phyloP scores from a whole-genome alignment of 2,113 vertebrate genomes.

The Engraulis encrasicolus region DNA sequence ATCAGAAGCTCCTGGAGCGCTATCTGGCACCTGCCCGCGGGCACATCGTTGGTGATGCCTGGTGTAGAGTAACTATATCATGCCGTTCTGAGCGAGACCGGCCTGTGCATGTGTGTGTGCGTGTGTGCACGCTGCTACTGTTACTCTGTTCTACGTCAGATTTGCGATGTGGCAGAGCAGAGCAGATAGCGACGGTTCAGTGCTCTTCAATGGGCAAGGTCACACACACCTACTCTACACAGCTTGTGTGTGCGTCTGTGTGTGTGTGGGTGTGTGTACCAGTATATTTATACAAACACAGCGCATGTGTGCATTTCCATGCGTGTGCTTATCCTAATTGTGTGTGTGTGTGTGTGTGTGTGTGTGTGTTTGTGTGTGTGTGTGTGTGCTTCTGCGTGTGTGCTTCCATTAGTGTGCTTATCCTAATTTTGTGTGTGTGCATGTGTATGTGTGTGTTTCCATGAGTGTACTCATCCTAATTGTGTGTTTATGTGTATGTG shows the following conservation, averaged over 20 bases:
- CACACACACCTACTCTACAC: constrained; percentile 5
- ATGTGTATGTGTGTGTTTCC: no score
- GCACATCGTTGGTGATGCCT: no score
- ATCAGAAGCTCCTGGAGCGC: no score
- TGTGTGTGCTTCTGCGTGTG: constrained; percentile 26
- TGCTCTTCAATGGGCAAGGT: constrained; percentile 23
- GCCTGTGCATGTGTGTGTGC: neutral
- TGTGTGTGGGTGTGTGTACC: constrained; percentile 31
- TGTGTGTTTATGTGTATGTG: constrained; percentile 27
- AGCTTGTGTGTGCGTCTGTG: neutral
- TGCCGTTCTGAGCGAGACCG: neutral
- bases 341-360: constrained; percentile 17
- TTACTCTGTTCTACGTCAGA: constrained; percentile 36
- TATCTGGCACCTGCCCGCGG: no score
- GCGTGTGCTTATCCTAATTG: constrained; percentile 13
- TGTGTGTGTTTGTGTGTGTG: neutral
- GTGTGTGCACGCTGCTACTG: neutral
- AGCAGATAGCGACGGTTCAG: constrained; percentile 28
- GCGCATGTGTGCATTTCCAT: constrained; percentile 26
- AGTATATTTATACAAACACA: no score
- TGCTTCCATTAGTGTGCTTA: no score
- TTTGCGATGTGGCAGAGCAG: constrained; percentile 27
- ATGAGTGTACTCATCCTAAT: no score
- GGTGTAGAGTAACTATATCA: neutral
- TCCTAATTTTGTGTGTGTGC: neutral